Evolutionary conservation across 2,797 vertebrate genomes (phyloP).

Genomic region (Pseudochirops corinnae): DNA sequence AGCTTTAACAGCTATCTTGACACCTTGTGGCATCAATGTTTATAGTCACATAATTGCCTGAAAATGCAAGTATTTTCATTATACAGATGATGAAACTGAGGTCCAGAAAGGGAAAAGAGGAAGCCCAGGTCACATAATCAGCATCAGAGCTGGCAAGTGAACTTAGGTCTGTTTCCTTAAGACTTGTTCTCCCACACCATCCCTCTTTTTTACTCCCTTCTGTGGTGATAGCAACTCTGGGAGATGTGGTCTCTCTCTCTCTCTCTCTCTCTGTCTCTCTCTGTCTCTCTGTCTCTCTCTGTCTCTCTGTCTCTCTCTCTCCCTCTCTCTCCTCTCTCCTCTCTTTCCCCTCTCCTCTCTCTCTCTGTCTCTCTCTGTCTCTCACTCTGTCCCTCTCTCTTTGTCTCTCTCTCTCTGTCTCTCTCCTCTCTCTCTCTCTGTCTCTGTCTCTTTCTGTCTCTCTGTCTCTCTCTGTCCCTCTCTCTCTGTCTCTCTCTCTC

Average conservation of each 20-base stretch:
- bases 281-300: too few relatives aligned
- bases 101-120: background rate
- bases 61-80: background rate
- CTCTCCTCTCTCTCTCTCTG: too few relatives aligned
- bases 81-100: background rate
- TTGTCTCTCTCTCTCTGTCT: too few relatives aligned
- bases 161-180: background rate
- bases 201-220: background rate
- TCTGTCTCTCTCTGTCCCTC: too few relatives aligned
- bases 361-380: too few relatives aligned
- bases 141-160: background rate
- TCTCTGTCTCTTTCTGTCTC: too few relatives aligned
- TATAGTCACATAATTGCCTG: background rate
- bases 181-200: background rate
- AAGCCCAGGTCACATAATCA: background rate
- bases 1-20: background rate
- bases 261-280: too few relatives aligned
- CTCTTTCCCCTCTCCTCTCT: too few relatives aligned
- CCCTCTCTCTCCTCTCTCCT: too few relatives aligned
- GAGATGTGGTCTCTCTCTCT: background rate
- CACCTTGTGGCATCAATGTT: background rate
- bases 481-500: too few relatives aligned
- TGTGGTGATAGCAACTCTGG: background rate
- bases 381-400: too few relatives aligned
- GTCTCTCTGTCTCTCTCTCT: too few relatives aligned